Base-by-base conservation (phyloP, 1,140 invertebrate species). In the Diorhabda sublineata region DNA sequence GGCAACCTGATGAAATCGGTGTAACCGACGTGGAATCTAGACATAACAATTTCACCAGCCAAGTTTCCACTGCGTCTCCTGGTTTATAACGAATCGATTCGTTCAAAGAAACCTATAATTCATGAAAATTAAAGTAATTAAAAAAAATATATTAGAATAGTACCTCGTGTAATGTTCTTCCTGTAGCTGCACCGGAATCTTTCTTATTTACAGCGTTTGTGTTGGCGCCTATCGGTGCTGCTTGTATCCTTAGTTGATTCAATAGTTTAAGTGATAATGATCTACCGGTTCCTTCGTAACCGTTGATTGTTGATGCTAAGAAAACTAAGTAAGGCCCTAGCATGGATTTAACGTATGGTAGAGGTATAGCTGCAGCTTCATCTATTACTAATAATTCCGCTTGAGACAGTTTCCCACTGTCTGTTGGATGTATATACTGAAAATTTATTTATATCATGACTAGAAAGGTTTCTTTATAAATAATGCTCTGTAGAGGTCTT, bases 251-350 rank as follows among this genome's bases (percentile, higher is more conserved):
- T 2, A 99, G 84, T 78, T 99, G 94, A 71, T 97, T 90, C 11
- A 99, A 88, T 2, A 99, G 83, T 84, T 99, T 99, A 8, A 99
- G 82, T 0, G 96, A 98, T 3, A 99, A 84, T 2, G 96, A 98
- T 41, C 98, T 85, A 0, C 98, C 97, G 0, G 98, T 99, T 64
- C 98, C 98, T 87, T 99, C 98, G 82, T 99, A 99, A 78, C 96
- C 97, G 80, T 98, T 97, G 45, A 99, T 95, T 0, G 98, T 99
- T 0, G 98, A 99, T 0, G 98, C 91, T 77, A 99, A 88, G 79
- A 99, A 96, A 3, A 97, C 93, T 47, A 99, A 84, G 79, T 98
- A 98, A 2, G 96, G 94, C 0, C 95, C 95, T 64, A 96, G 85
- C 79, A 98, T 91, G 57, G 90, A 87, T 77, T 95, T 95, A 0